Conservation (phyloP, 2,113 vertebrate genomes). For the Oryzias celebensis region DNA sequence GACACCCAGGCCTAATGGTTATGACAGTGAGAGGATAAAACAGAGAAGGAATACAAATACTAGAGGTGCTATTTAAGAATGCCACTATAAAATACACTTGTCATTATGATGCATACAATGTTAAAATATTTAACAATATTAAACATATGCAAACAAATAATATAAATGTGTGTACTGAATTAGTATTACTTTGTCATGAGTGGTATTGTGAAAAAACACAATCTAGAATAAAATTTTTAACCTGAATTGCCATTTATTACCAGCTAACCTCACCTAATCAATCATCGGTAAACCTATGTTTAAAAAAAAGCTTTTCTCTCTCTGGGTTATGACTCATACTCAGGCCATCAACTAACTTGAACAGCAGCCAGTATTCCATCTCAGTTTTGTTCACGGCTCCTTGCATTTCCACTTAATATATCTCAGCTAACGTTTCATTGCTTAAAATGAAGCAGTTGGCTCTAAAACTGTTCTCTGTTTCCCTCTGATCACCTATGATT, state of each 20-base stretch:
- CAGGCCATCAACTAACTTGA: constrained; percentile 33
- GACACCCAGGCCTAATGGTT: no score
- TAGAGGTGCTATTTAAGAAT: no score
- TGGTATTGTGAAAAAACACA: no score
- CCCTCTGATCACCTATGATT: constrained; percentile 8
- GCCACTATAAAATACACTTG: no score
- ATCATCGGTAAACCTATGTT: constrained; percentile 42
- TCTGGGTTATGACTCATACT: constrained; percentile 49
- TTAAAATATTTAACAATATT: no score
- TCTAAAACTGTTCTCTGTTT: constrained; percentile 8
- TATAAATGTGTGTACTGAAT: no score
- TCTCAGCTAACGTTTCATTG: constrained; percentile 27
- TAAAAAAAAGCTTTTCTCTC: constrained; percentile 28
- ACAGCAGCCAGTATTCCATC: constrained; percentile 34
- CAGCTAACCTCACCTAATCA: constrained; percentile 51
- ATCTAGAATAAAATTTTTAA: neutral
- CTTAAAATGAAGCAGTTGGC: neutral
- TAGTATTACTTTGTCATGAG: no score
- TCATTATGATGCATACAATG: no score
- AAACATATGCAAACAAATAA: no score
- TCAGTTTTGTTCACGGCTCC: constrained; percentile 35
- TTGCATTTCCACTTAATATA: constrained; percentile 23
- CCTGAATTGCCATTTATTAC: constrained; percentile 19
- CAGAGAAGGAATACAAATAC: no score
- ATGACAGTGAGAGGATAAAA: no score